Conservation (phyloP, 1,140 invertebrate genomes). For the Antheraea mylitta region DNA sequence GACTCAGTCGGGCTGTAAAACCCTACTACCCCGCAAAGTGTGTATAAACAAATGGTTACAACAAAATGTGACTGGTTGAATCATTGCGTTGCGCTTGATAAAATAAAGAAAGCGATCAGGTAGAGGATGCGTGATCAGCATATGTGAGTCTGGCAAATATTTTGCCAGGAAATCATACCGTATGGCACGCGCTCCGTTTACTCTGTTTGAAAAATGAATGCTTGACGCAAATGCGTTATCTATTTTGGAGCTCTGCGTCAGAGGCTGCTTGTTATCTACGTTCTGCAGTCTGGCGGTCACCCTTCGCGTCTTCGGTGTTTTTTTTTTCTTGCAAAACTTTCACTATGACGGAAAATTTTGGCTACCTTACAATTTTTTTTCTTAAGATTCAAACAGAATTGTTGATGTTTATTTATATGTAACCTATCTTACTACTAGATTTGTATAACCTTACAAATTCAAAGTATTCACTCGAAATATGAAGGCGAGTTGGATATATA, state of each 20-base stretch:
- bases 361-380: neutral
- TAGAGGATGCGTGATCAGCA: conserved; percentile 45
- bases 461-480: conserved; percentile 13
- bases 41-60: conserved; percentile 3
- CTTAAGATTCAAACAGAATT: neutral
- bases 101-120: conserved; percentile 54
- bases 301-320: conserved; percentile 39
- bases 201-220: conserved; percentile 72
- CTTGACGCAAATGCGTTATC: conserved; percentile 78
- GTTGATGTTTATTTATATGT: neutral
- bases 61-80: conserved; percentile 18
- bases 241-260: conserved; percentile 76
- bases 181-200: conserved; percentile 66
- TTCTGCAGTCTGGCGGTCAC: conserved; percentile 68
- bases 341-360: conserved; percentile 1
- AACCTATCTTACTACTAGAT: neutral
- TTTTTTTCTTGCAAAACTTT: conserved; percentile 23
- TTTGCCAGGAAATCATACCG: conserved; percentile 68
- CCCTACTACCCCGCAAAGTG: too few relatives aligned
- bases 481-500: conserved; percentile 25
- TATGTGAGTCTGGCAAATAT: conserved; percentile 56
- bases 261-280: conserved; percentile 56
- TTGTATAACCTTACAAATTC: neutral
- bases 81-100: conserved; percentile 26
- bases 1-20: too few relatives aligned